phyloP scores from a whole-genome alignment of 2,888 invertebrate species.

The Nowickia ferox region DNA sequence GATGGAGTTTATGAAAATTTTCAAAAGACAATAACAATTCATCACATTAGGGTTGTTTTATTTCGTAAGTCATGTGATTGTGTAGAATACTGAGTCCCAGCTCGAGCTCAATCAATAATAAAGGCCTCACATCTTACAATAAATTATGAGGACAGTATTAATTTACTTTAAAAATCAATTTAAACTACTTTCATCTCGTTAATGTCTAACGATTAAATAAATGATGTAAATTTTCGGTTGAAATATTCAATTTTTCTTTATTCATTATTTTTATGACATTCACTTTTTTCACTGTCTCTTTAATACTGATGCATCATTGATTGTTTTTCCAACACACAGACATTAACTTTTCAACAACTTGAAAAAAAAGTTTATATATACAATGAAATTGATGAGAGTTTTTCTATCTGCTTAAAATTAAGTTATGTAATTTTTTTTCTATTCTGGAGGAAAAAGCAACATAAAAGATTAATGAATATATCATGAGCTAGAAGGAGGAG shows the following conservation, averaged over 20 bases:
- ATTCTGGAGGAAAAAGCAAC: background rate
- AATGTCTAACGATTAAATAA: conserved; percentile 52
- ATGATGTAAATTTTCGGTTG: conserved; percentile 21
- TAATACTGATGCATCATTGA: conserved; percentile 8
- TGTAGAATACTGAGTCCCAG: too few species aligned
- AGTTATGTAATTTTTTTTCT: conserved; percentile 10
- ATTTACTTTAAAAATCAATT: background rate
- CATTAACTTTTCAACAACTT: conserved; percentile 20
- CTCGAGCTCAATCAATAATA: too few species aligned
- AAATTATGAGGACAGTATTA: background rate
- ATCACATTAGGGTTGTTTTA: too few species aligned
- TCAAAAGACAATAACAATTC: too few species aligned
- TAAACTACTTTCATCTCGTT: conserved; percentile 47
- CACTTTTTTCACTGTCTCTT: conserved; percentile 5
- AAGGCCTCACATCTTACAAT: too few species aligned
- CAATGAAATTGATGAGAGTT: conserved; percentile 62
- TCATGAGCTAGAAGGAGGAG: conserved; percentile 1
- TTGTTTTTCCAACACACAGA: conserved; percentile 17
- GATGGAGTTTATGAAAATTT: too few species aligned
- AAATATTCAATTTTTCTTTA: background rate
- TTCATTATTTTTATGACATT: conserved; percentile 17
- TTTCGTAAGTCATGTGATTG: too few species aligned
- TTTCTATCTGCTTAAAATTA: conserved; percentile 26
- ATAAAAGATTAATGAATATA: conserved; percentile 63
- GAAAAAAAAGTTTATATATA: background rate